Percentiles rank a stretch among this genome's conserved stretches.
These are phyloP conservation scores for Melitaea cinxia DNA, from an alignment of 1,140 invertebrate species.

Conservation along the genomic window DNA sequence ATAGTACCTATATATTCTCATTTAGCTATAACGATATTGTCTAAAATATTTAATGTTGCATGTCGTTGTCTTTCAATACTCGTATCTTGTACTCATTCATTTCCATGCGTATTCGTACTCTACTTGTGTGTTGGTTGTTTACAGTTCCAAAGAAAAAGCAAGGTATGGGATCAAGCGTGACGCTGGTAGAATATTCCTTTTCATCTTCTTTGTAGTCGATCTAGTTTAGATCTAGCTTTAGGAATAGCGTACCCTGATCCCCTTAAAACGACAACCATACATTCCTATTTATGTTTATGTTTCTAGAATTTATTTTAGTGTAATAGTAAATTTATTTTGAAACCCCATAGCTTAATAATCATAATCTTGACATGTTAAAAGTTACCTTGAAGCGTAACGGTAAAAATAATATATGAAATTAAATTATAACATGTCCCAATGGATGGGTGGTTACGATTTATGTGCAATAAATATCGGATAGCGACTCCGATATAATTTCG, in stretches of 20 bases:
- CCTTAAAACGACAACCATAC: constrained; percentile 45
- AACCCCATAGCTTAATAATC: constrained; percentile 40
- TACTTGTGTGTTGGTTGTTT: constrained; percentile 81
- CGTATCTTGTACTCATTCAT: constrained; percentile 62
- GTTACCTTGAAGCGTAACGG: constrained; percentile 72
- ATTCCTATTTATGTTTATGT: constrained; percentile 35
- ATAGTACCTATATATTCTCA: constrained; percentile 35
- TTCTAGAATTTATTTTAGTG: constrained; percentile 31
- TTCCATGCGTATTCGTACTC: constrained; percentile 71
- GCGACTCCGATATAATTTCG: constrained; percentile 56
- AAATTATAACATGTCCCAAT: constrained; percentile 42
- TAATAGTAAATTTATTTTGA: constrained; percentile 19
- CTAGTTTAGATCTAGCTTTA: constrained; percentile 76
- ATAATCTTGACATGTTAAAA: constrained; percentile 43
- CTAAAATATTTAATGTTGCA: constrained; percentile 66
- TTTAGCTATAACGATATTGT: constrained; percentile 32
- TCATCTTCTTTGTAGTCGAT: constrained; percentile 76
- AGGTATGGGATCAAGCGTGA: constrained; percentile 81
- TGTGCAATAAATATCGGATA: constrained; percentile 47
- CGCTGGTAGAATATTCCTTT: constrained; percentile 81
- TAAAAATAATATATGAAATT: constrained; percentile 38
- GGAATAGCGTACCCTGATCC: constrained; percentile 61
- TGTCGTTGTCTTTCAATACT: constrained; percentile 56
- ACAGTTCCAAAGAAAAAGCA: constrained; percentile 82
- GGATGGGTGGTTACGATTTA: constrained; percentile 46